Evolutionary conservation across 2,113 vertebrate species (phyloP).

Genomic region (Pterocles burchelli): DNA sequence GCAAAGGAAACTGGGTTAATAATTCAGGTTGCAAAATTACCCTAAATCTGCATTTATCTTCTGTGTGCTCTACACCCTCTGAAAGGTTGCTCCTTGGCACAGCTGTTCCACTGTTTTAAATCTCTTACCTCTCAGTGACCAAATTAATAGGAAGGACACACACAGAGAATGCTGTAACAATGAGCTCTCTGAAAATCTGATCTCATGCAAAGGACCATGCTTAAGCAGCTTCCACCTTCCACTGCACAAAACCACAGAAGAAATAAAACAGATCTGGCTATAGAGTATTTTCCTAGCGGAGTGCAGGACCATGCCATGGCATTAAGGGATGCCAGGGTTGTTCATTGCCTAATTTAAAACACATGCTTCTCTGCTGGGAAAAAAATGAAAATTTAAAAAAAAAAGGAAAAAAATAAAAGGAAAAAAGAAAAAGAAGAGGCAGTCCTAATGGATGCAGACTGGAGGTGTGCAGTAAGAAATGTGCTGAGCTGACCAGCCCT

Average conservation of each 20-base stretch:
- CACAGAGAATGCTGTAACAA: not conserved
- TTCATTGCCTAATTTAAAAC: not conserved
- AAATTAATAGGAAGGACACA: not conserved
- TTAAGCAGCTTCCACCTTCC: not conserved
- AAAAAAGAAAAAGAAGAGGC: too few relatives aligned
- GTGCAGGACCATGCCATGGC: not conserved
- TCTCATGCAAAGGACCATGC: not conserved
- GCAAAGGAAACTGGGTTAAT: constrained; percentile 40
- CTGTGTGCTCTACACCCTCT: not conserved
- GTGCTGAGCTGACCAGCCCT: not conserved
- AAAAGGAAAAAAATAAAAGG: not conserved
- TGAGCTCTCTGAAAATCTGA: not conserved
- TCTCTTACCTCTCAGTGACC: not conserved
- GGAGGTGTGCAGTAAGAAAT: not conserved
- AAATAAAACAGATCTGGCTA: not conserved
- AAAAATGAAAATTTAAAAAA: not conserved
- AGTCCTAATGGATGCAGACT: not conserved
- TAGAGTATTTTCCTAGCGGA: not conserved
- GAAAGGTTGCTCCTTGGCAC: not conserved
- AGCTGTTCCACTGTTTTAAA: not conserved
- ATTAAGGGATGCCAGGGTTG: not conserved
- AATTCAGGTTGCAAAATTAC: constrained; percentile 44
- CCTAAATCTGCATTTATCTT: not conserved
- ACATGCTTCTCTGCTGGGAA: not conserved
- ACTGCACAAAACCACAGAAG: not conserved